Percentiles rank a stretch among this genome's conserved stretches.
These are phyloP conservation scores for Paralvinella palmiformis DNA, from an alignment of 1,140 invertebrate genomes.

Conservation along the genomic window DNA sequence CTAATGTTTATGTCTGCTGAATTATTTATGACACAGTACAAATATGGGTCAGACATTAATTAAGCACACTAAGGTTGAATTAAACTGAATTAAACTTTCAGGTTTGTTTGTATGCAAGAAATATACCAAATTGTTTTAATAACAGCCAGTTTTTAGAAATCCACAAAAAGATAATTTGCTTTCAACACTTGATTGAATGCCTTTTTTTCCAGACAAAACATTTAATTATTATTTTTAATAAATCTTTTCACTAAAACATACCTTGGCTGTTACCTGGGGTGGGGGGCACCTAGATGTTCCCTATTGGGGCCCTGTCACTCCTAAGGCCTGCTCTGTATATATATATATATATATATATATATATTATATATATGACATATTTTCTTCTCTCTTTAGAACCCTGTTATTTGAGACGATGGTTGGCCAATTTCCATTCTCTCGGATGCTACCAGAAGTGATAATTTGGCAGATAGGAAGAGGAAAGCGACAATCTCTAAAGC, in stretches of 20 bases:
- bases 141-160: too few species aligned
- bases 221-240: neutral
- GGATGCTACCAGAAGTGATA: conserved; percentile 33
- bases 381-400: conserved; percentile 34
- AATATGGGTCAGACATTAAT: too few species aligned
- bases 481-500: conserved; percentile 28
- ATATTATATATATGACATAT: neutral
- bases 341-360: neutral
- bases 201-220: neutral
- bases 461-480: conserved; percentile 46
- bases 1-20: too few species aligned
- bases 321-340: neutral
- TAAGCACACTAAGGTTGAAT: too few species aligned
- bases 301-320: neutral
- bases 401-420: conserved; percentile 47
- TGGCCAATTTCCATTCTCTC: conserved; percentile 40
- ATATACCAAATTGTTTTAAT: too few species aligned
- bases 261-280: neutral
- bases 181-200: too few species aligned
- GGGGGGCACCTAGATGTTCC: neutral
- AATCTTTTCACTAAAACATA: neutral
- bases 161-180: too few species aligned
- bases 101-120: too few species aligned
- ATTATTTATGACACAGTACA: too few species aligned
- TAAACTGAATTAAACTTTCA: too few species aligned